A percentile compares a stretch with the other conserved stretches of the same genome.
Conservation (phyloP, 2,797 vertebrate species). For the Anolis apletophallus region DNA sequence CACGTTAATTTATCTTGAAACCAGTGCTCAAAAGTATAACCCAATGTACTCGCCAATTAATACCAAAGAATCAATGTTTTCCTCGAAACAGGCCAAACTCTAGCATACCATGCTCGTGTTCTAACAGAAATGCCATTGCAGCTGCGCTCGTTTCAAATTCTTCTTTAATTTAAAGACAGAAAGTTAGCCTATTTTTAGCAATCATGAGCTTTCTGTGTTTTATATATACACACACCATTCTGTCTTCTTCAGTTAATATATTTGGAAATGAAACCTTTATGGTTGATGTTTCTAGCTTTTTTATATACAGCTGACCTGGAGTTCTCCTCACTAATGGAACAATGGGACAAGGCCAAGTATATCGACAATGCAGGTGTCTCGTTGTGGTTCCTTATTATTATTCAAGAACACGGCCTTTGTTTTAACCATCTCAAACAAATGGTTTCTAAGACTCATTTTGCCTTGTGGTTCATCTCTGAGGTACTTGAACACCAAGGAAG, state of each 20-base stretch:
- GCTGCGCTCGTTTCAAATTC: constrained; percentile 44
- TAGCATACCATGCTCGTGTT: constrained; percentile 19
- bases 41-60: constrained; percentile 47
- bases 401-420: background rate
- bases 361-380: background rate
- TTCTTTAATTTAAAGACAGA: constrained; percentile 40
- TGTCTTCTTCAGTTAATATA: constrained; percentile 53
- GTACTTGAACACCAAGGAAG: background rate
- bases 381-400: background rate
- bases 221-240: constrained; percentile 23
- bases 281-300: background rate
- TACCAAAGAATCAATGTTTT: constrained; percentile 40
- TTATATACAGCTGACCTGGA: background rate
- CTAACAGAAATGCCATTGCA: constrained; percentile 28
- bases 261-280: background rate
- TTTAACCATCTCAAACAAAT: background rate
- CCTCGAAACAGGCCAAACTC: constrained; percentile 18
- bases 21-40: constrained; percentile 57
- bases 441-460: background rate
- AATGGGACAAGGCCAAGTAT: background rate
- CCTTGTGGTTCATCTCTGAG: background rate
- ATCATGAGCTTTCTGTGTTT: constrained; percentile 45
- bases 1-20: constrained; percentile 60
- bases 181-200: constrained; percentile 37
- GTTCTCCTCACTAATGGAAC: background rate